These are phyloP conservation scores for Mactra quadrangularis DNA, from an alignment of 1,140 invertebrate genomes.

Conservation along the genomic window DNA sequence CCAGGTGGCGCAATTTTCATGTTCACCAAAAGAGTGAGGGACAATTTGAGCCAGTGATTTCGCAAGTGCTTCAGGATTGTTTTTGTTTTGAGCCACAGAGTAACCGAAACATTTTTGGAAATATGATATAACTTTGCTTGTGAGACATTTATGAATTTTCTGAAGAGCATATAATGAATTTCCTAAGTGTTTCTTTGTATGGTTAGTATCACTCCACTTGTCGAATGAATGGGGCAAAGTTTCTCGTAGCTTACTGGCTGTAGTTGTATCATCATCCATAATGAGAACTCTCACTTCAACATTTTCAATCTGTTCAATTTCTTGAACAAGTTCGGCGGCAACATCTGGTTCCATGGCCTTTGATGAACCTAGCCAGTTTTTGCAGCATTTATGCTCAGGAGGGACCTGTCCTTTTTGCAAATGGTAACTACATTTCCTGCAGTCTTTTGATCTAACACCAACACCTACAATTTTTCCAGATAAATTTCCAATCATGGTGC, in stretches of 20 bases:
- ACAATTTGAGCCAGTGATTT: not conserved
- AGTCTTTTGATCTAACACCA: slow-evolving; percentile 16
- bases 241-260: slow-evolving; percentile 6
- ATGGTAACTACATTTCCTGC: slow-evolving; percentile 9
- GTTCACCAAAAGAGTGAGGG: slow-evolving; percentile 19
- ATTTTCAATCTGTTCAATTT: slow-evolving; percentile 26
- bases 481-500: slow-evolving; percentile 42
- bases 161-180: slow-evolving; percentile 31
- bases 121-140: slow-evolving; percentile 19
- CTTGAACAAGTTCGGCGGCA: not conserved
- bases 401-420: not conserved
- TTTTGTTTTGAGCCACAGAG: slow-evolving; percentile 21
- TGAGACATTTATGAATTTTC: slow-evolving; percentile 30
- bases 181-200: slow-evolving; percentile 38
- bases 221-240: not conserved
- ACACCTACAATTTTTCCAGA: slow-evolving; percentile 15
- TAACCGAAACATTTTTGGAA: slow-evolving; percentile 32
- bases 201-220: slow-evolving; percentile 45
- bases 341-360: slow-evolving; percentile 51
- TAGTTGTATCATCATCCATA: slow-evolving; percentile 55
- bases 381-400: slow-evolving; percentile 22
- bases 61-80: slow-evolving; percentile 6
- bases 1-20: slow-evolving; percentile 1
- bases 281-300: slow-evolving; percentile 8
- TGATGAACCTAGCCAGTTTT: slow-evolving; percentile 48